Base-by-base conservation (phyloP, 2,888 invertebrate species). In the Tachina fera region DNA sequence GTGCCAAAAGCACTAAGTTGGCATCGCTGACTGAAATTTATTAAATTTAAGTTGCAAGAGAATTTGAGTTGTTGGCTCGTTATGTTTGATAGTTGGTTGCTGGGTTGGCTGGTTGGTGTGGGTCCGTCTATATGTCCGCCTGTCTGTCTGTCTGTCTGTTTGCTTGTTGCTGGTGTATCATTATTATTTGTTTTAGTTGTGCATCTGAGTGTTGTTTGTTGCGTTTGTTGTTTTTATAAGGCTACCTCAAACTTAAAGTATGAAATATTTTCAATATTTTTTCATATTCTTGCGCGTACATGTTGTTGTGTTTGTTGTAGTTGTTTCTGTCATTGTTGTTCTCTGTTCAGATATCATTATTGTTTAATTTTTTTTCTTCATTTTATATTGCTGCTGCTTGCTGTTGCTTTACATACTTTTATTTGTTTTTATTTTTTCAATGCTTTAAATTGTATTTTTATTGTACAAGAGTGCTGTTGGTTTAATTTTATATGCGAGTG, bases 1-100 rank as follows among this genome's bases (percentile, higher is more conserved):
- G n/a, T n/a, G n/a, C n/a, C n/a, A n/a, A n/a, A n/a, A n/a, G n/a
- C n/a, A n/a, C n/a, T n/a, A n/a, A n/a, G n/a, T n/a, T n/a, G n/a
- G n/a, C n/a, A n/a, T n/a, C n/a, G n/a, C n/a, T 63, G 60, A 43
- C 80, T 71, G 67, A 84, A 86, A 75, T 86, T 86, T 68, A 86
- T 83, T 81, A 65, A 76, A 75, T 86, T 79, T 77, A 41, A 65
- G 75, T 71, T 79, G 79, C 53, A 79, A 56, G 56, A 71, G n/a
- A 47, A 49, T 14, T 10, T 49, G 43, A 53, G 16, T 75, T 75
- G 60, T 68, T 61, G 65, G 16, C 61, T 60, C 43, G 61, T 45
- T 63, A 31, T 31, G 68, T 41, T 49, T 51, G 61, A 11, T 49
- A n/a, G 63, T 13, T 31, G 19, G 65, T 47, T 80, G 51, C 5